Base-by-base conservation (phyloP, 2,888 invertebrate genomes). In the Chaetogeoica ovagalla region DNA sequence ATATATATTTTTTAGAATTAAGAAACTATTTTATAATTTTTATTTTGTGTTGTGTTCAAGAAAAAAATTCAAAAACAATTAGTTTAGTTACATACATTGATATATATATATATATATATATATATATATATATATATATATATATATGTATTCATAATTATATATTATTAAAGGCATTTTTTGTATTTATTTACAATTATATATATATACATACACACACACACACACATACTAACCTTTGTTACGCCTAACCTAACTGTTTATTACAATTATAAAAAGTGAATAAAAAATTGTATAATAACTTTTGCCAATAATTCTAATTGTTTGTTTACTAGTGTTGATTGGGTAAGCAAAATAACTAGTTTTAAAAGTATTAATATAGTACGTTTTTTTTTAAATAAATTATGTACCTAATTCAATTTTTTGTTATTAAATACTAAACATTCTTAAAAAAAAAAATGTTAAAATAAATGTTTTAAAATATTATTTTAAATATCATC, bases 11-110 rank as follows among this genome's bases (percentile, higher is more conserved):
- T 21, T 59, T 23, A 17, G 48, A 23, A 48, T 6, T n/a, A 23
- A 66, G 23, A 68, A 43, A 48, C 23, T 23, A 39, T 37, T 52
- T 21, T 55, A 59, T 7, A 59, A 21, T 21, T 8, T 21, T 63
- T 63, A 52, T 55, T 52, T 74, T n/a, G n/a, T n/a, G n/a, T n/a
- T 74, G 74, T 63, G 55, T 74, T 65, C 21, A 55, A 55, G 37
- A 55, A 15, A 63, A 52, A 55, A 57, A 37, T 37, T 11, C n/a
- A 73, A 21, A 37, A 48, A 48, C 13, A 13, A 15, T 65, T 43
- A 21, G 6, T 65, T n/a, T 43, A 11, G 9, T 11, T 55, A n/a
- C 6, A 39, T 65, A 48, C 48, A n/a, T 65, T 39, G 39, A 39
- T 65, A n/a, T 23, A 39, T 37, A 13, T 52, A 52, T 17, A 52